phyloP scores from a whole-genome alignment of 2,888 invertebrate genomes.

The Eupithecia insigniata region DNA sequence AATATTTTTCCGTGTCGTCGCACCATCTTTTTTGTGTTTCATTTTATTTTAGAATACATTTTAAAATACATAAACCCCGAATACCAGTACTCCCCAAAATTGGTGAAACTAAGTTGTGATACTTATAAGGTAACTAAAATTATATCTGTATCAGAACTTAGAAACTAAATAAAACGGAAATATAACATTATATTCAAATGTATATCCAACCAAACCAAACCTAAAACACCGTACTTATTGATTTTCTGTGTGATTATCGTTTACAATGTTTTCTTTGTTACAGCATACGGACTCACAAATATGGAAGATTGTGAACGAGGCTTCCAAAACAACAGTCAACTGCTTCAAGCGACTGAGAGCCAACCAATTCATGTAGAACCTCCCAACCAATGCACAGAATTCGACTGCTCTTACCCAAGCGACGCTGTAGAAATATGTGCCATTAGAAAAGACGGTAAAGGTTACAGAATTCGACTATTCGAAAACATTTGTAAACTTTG shows the following conservation, averaged over 20 bases:
- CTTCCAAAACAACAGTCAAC: slow-evolving; percentile 28
- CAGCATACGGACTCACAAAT: slow-evolving; percentile 37
- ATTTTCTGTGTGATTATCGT: not conserved
- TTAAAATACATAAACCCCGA: no score
- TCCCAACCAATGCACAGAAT: slow-evolving; percentile 42
- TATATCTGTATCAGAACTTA: no score
- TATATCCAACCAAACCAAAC: no score
- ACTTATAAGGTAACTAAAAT: no score
- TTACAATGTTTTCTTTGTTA: slow-evolving; percentile 11
- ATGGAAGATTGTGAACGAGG: slow-evolving; percentile 56
- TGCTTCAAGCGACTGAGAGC: not conserved
- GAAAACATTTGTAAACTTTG: slow-evolving; percentile 59
- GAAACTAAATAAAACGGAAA: no score
- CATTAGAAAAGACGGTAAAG: slow-evolving; percentile 58
- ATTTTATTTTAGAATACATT: no score
- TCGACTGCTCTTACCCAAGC: slow-evolving; percentile 36
- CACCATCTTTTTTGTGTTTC: no score
- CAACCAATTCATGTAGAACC: not conserved
- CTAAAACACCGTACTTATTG: not conserved
- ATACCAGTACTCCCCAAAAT: no score
- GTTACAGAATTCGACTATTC: slow-evolving; percentile 64
- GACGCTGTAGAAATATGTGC: slow-evolving; percentile 56
- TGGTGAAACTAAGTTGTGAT: no score
- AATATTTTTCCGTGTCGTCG: no score
- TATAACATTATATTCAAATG: no score